Evolutionary conservation across 2,113 vertebrate genomes (phyloP).

Genomic region (Choloepus hoffmanni): DNA sequence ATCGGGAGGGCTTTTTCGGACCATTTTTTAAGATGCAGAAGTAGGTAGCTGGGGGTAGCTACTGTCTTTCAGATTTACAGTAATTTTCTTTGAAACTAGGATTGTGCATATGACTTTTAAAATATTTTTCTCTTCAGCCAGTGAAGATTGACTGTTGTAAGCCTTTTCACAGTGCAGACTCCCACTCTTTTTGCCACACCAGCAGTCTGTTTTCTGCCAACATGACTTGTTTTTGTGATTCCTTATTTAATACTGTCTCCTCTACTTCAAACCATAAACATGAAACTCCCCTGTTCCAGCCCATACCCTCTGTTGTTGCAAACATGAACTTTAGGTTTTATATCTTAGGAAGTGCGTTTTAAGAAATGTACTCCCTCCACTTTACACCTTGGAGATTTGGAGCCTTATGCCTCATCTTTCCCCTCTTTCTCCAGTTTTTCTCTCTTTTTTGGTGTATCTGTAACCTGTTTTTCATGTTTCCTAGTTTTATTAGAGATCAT

Average conservation of each 20-base stretch:
- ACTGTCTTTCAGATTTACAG: neutral
- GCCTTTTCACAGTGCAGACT: neutral
- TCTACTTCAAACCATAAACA: conserved; percentile 23
- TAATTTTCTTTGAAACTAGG: conserved; percentile 2
- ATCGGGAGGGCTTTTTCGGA: conserved; percentile 1
- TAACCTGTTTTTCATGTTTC: conserved; percentile 11
- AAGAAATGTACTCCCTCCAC: neutral
- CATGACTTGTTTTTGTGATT: conserved; percentile 50
- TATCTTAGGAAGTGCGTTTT: conserved; percentile 15
- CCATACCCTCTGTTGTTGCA: conserved; percentile 11
- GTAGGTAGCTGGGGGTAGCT: neutral
- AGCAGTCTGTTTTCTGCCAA: conserved; percentile 44
- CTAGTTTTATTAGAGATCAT: conserved; percentile 43
- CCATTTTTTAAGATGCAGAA: neutral
- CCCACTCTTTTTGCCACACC: neutral
- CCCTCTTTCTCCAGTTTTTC: conserved; percentile 18
- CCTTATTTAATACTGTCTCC: conserved; percentile 57
- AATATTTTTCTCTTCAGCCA: neutral
- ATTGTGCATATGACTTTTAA: neutral
- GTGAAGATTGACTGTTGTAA: neutral
- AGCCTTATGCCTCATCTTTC: neutral
- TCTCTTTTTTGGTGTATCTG: neutral
- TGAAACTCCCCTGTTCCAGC: neutral
- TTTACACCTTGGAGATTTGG: neutral
- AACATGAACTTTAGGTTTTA: conserved; percentile 43